Percentiles rank a stretch among this genome's conserved stretches.
These are phyloP conservation scores for Drosophila bocki DNA, from an alignment of 1,140 invertebrate genomes.

Conservation along the genomic window DNA sequence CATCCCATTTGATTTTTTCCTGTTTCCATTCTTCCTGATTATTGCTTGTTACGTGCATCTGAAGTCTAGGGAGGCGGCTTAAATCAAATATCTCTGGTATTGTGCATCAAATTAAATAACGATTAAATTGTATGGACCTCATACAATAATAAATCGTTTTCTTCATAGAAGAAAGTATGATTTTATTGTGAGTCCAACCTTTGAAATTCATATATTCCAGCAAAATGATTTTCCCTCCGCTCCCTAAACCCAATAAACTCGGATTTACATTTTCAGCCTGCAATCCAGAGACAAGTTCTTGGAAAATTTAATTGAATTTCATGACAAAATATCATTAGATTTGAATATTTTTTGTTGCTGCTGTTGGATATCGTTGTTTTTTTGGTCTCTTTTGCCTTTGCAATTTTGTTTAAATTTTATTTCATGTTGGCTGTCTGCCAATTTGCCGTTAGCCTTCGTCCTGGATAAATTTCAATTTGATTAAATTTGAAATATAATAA, in stretches of 20 bases:
- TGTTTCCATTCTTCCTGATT: conserved; percentile 39
- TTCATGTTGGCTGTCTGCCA: conserved; percentile 47
- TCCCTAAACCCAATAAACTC: conserved; percentile 3
- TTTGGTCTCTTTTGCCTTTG: conserved; percentile 31
- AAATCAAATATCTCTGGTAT: background rate
- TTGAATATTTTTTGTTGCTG: conserved; percentile 22
- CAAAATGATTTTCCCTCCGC: conserved; percentile 2
- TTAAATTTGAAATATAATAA: conserved; percentile 67
- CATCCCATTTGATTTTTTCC: conserved; percentile 34
- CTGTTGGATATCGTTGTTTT: conserved; percentile 13
- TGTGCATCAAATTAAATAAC: conserved; percentile 17
- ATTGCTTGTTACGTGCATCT: conserved; percentile 13
- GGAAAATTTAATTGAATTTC: conserved; percentile 73
- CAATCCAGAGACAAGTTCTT: conserved; percentile 40
- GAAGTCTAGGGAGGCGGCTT: background rate
- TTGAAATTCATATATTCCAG: background rate
- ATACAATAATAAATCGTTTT: background rate
- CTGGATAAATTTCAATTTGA: conserved; percentile 68
- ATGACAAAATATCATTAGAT: conserved; percentile 56
- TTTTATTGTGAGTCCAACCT: conserved; percentile 2
- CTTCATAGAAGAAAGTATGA: background rate
- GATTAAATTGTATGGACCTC: conserved; percentile 8
- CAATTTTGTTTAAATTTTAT: conserved; percentile 63
- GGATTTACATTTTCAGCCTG: conserved; percentile 34
- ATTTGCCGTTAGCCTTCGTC: conserved; percentile 50